Percentiles rank a stretch among this genome's conserved stretches.
phyloP scores from a whole-genome alignment of 2,113 vertebrate species.

The Opisthocomus hoazin region DNA sequence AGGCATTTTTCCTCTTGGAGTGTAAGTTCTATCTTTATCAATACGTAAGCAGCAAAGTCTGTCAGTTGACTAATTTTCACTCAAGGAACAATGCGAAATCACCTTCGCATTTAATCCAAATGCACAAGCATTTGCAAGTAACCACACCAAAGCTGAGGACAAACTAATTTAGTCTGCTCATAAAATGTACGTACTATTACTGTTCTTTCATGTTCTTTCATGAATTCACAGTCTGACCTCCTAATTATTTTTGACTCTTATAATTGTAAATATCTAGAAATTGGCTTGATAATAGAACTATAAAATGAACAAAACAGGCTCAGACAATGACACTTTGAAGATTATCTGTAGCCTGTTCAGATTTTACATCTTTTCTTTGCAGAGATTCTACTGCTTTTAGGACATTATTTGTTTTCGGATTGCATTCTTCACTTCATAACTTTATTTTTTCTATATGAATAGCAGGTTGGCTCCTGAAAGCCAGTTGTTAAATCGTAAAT shows the following conservation, averaged over 20 bases:
- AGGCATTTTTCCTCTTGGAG: not conserved
- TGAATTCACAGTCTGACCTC: not conserved
- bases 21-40: not conserved
- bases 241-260: not conserved
- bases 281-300: not conserved
- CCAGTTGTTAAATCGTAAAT: not conserved
- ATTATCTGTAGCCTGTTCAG: not conserved
- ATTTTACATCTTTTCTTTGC: not conserved
- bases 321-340: not conserved
- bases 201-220: not conserved
- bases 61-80: not conserved
- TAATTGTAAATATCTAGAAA: not conserved
- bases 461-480: not conserved
- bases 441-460: not conserved
- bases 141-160: not conserved
- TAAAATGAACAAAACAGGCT: not conserved
- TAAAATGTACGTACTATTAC: not conserved
- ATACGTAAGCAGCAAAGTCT: not conserved
- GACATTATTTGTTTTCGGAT: not conserved
- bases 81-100: not conserved
- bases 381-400: not conserved
- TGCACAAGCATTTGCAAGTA: not conserved
- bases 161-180: not conserved
- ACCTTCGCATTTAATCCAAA: not conserved
- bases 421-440: not conserved